Base-by-base conservation (phyloP, 1,140 invertebrate genomes). In the Leptinotarsa texana region DNA sequence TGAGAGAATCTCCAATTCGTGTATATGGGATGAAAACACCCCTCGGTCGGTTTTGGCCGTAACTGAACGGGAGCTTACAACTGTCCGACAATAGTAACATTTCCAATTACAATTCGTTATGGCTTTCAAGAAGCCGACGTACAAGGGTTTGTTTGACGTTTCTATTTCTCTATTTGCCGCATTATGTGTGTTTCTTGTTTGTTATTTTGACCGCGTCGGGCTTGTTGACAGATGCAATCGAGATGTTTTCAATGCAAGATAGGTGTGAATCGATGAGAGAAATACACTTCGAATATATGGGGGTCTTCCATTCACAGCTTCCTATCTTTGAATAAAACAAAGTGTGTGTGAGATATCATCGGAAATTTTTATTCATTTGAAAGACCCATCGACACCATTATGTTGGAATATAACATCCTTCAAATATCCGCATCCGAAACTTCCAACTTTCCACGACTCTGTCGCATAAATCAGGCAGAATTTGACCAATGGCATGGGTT, bases 21-120 rank as follows among this genome's bases (percentile, higher is more conserved):
- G 73, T 69, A 42, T 42, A 75, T 73, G 72, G 74, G 74, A 74
- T 75, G 72, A 74, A 73, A 61, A 75, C 77, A 75, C 72, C 77
- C 74, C 74, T 75, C 63, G 15, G 13, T 15, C 74, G 75, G 65
- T 63, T 70, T 70, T 48, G 63, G 72, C 73, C 69, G 69, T 68
- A 76, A 72, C 75, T 73, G 73, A 76, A 73, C 68, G 48, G 68
- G 51, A 69, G 76, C 76, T 77, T 75, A 77, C 76, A 77, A 77
- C 76, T 73, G 73, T 49, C 74, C 42, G 62, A 78, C 77, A 78
- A 78, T 75, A 74, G 77, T 78, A 78, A 78, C 75, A 78, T 74
- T 78, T 75, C 72, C 74, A 75, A 78, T 78, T 74, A 78, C 77
- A 74, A 75, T 78, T 78, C 77, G 77, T 78, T 78, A 78, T 62